These are phyloP conservation scores for Cyclophora punctaria DNA, from an alignment of 2,888 invertebrate species.

Conservation along the genomic window DNA sequence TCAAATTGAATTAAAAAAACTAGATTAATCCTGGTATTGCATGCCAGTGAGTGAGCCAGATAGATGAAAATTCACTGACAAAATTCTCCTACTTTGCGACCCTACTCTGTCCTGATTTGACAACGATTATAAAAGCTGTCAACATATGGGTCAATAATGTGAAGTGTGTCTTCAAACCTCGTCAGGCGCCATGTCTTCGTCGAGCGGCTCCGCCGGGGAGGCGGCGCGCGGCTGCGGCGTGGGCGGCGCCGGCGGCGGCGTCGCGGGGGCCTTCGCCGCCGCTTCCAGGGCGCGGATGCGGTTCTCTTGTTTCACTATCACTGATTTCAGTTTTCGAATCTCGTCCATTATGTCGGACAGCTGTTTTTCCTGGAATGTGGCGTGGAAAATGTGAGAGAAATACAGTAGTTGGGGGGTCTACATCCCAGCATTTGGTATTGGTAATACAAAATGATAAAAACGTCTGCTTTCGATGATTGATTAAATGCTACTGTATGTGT, in stretches of 20 bases:
- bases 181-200: slow-evolving; percentile 72
- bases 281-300: slow-evolving; percentile 86
- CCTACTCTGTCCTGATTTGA: no score
- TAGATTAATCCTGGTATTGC: neutral
- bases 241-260: slow-evolving; percentile 40
- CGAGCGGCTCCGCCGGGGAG: slow-evolving; percentile 27
- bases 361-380: slow-evolving; percentile 77
- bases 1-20: neutral
- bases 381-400: no score
- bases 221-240: slow-evolving; percentile 42
- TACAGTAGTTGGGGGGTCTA: no score
- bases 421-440: no score
- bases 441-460: no score
- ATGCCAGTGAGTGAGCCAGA: neutral
- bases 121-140: neutral
- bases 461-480: no score
- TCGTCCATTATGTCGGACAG: slow-evolving; percentile 91
- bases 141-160: slow-evolving; percentile 2
- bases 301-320: slow-evolving; percentile 95
- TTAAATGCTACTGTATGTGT: no score
- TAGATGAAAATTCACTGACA: neutral
- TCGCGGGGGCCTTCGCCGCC: slow-evolving; percentile 37
- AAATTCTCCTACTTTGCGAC: no score
- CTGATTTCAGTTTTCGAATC: slow-evolving; percentile 93
- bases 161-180: slow-evolving; percentile 62